Base-by-base conservation (phyloP, 1,140 invertebrate genomes). In the Drosophila insularis region DNA sequence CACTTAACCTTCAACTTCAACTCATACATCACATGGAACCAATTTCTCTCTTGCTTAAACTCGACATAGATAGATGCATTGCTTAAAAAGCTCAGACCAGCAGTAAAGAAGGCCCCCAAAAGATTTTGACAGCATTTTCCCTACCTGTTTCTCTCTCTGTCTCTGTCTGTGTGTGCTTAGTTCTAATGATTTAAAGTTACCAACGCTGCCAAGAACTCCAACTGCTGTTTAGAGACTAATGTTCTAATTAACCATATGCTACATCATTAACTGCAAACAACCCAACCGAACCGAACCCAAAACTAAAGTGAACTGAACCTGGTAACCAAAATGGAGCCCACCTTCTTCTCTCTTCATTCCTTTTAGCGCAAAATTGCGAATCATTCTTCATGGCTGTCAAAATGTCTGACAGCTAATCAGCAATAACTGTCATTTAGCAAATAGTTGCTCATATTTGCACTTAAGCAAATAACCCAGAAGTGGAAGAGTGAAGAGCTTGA, bases 401-500 rank as follows among this genome's bases (percentile, higher is more conserved):
- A 89, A 89, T 74, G 85, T 78, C 84, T 84, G 84, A 89, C 84
- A 89, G 84, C 80, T 89, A 89, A 89, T 89, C 84, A 89, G 84
- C 85, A 89, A 89, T 89, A 89, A 89, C 80, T 89, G 84, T 89
- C 84, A 80, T 89, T 89, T 89, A 89, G 84, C 84, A 89, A 89
- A 89, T 89, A 89, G 84, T 89, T 89, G 85, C 85, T 89, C 84
- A 89, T 89, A 89, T 89, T 89, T 89, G 85, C 85, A 89, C 85
- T 89, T 89, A 89, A 89, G 85, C 84, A 84, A 89, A 89, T 89
- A 89, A 74, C 80, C 84, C 68, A 56, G 43, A 64, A 64, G 43
- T 50, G 43, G 43, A 21, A 50, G 43, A 50, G 43, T 50, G 43
- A 50, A 50, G 43, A 50, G 43, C 43, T 50, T 50, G 43, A 50